Conservation (phyloP, 2,888 invertebrate genomes). For the Drosophila mayaguana region DNA sequence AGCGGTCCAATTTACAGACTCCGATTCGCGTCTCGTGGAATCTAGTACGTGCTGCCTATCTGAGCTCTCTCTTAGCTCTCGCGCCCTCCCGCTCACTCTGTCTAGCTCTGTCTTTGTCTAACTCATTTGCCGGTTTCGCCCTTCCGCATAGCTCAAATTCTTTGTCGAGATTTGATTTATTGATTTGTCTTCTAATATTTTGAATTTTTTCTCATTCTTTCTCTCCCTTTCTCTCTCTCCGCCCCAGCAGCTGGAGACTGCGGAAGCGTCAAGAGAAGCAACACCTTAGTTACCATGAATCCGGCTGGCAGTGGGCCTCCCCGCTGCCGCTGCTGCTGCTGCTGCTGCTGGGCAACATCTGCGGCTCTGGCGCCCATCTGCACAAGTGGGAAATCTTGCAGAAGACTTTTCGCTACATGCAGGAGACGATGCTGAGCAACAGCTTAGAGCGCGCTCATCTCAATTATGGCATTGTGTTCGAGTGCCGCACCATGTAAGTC, state of each 20-base stretch:
- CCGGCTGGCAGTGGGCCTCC: constrained; percentile 19
- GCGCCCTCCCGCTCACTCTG: constrained; percentile 2
- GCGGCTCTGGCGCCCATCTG: constrained; percentile 31
- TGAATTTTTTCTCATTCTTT: constrained; percentile 6
- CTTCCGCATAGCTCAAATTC: constrained; percentile 5
- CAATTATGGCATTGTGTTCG: constrained; percentile 79
- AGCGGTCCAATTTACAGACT: constrained; percentile 55
- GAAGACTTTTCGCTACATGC: constrained; percentile 71
- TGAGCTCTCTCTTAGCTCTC: neutral
- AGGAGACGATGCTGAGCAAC: constrained; percentile 77
- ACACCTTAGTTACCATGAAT: constrained; percentile 12
- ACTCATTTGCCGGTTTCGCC: constrained; percentile 21
- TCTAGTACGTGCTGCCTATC: constrained; percentile 4
- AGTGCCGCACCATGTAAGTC: constrained; percentile 82
- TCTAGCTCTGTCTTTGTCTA: constrained; percentile 6
- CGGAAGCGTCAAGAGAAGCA: constrained; percentile 10
- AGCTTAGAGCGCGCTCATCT: constrained; percentile 78
- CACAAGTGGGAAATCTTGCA: constrained; percentile 71
- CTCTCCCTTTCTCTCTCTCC: neutral
- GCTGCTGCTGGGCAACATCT: constrained; percentile 39
- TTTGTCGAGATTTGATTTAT: constrained; percentile 11
- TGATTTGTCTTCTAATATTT: neutral
- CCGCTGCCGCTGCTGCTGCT: constrained; percentile 32
- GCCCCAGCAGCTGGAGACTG: constrained; percentile 19
- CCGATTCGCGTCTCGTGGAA: constrained; percentile 24